Evolutionary conservation across 1,140 invertebrate genomes (phyloP).

Genomic region (Drosophila repletoides): DNA sequence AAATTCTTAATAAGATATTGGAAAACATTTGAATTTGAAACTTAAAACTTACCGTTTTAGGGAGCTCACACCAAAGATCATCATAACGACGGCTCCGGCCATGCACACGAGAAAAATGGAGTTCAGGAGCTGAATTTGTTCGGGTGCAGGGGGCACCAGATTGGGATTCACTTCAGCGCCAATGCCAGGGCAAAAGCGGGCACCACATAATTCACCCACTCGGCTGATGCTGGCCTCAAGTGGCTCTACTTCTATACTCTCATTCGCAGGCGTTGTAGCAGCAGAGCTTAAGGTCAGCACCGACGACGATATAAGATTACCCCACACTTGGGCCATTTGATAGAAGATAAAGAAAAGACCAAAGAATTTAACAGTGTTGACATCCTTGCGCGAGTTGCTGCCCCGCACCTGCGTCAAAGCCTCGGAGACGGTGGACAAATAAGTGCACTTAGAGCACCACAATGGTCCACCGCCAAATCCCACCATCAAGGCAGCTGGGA

Average conservation of each 20-base stretch:
- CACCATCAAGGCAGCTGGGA: constrained; percentile 92
- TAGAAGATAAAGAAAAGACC: constrained; percentile 98
- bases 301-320: constrained; percentile 94
- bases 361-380: constrained; percentile 96
- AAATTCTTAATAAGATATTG: too few relatives aligned
- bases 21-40: not conserved
- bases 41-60: constrained; percentile 86
- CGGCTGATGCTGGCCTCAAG: constrained; percentile 37
- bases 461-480: constrained; percentile 95
- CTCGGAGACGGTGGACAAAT: constrained; percentile 94
- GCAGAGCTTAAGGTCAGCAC: constrained; percentile 59
- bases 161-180: constrained; percentile 85
- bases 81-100: constrained; percentile 88
- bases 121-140: constrained; percentile 90
- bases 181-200: constrained; percentile 87
- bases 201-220: constrained; percentile 87
- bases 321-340: constrained; percentile 96
- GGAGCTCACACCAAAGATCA: constrained; percentile 92
- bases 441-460: constrained; percentile 98
- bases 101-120: constrained; percentile 93
- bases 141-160: constrained; percentile 86
- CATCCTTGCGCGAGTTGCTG: constrained; percentile 84
- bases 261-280: constrained; percentile 28
- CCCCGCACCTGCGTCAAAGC: constrained; percentile 89
- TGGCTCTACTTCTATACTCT: constrained; percentile 17